Percentiles rank a stretch among this genome's conserved stretches.
phyloP scores from a whole-genome alignment of 2,888 invertebrate species.

The Lacanobia wlatinum region DNA sequence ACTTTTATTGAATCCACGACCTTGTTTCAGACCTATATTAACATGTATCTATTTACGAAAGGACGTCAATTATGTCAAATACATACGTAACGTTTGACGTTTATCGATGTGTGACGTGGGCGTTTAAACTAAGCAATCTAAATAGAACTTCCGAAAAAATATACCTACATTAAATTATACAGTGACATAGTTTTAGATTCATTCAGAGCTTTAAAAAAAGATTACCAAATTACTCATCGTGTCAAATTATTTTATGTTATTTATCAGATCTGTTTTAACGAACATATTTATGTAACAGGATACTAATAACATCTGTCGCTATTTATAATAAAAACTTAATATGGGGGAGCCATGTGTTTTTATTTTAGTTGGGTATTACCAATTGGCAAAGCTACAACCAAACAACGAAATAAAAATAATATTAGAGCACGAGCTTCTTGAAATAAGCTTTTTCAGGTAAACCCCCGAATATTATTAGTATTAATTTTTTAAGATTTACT shows the following conservation, averaged over 20 bases:
- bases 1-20: conserved; percentile 1
- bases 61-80: neutral
- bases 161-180: too few relatives aligned
- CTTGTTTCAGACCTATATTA: conserved; percentile 5
- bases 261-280: neutral
- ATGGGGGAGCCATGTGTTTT: conserved; percentile 10
- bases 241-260: neutral
- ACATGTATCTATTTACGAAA: neutral
- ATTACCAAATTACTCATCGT: neutral
- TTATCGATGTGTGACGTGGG: too few relatives aligned
- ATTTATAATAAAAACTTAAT: neutral
- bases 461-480: neutral
- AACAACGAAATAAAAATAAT: too few relatives aligned
- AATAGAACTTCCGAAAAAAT: neutral
- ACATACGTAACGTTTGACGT: too few relatives aligned
- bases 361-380: neutral
- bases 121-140: neutral
- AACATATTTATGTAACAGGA: conserved; percentile 1
- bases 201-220: too few relatives aligned
- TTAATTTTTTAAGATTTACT: neutral
- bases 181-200: too few relatives aligned
- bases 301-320: conserved; percentile 11
- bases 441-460: neutral
- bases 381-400: neutral
- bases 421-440: neutral